A percentile compares a stretch with the other conserved stretches of the same genome.
Conservation (phyloP, 2,113 vertebrate genomes). For the Sorex araneus region DNA sequence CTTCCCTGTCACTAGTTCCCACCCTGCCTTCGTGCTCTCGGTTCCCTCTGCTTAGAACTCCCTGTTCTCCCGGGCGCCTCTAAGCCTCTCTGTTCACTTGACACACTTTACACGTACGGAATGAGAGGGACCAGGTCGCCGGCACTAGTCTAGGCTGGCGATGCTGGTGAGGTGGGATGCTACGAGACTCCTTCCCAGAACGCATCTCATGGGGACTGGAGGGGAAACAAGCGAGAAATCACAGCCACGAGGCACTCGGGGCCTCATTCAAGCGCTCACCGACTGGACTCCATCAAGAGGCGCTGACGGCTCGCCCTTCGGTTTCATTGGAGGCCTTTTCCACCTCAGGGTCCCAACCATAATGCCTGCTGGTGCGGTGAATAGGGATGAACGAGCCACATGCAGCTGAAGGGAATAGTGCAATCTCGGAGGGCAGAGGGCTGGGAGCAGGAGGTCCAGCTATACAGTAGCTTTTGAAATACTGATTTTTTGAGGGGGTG, state of each 20-base stretch:
- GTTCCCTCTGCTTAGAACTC: conserved; percentile 52
- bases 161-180: not conserved
- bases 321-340: too few relatives aligned
- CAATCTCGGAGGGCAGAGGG: too few relatives aligned
- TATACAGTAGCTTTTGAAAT: too few relatives aligned
- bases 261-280: not conserved
- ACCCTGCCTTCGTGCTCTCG: conserved; percentile 14
- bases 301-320: too few relatives aligned
- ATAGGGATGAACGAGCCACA: too few relatives aligned
- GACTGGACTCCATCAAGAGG: too few relatives aligned
- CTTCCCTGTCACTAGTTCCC: not conserved
- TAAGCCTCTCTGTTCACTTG: conserved; percentile 23
- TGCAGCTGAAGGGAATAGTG: too few relatives aligned
- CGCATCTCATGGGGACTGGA: not conserved
- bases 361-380: too few relatives aligned
- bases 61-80: conserved; percentile 21
- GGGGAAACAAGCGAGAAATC: not conserved
- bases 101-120: not conserved
- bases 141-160: not conserved
- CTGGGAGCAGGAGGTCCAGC: too few relatives aligned
- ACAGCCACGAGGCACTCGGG: not conserved
- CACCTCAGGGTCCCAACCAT: too few relatives aligned
- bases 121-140: not conserved
- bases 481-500: too few relatives aligned
- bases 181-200: not conserved